phyloP scores from a whole-genome alignment of 2,888 invertebrate genomes.

The Gari tellinella region DNA sequence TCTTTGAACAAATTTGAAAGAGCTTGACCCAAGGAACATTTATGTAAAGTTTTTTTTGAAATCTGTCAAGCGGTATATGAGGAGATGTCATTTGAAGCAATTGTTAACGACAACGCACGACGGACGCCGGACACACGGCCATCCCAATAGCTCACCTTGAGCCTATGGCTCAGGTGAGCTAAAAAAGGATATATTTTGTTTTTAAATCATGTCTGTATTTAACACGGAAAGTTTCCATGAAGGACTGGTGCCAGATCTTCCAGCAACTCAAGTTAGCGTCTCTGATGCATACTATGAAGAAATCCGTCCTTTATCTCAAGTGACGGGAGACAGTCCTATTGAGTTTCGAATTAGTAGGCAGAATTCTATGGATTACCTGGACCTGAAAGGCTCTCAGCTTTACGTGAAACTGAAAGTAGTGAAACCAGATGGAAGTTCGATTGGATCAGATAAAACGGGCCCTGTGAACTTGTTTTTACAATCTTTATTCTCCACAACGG shows the following conservation, averaged over 20 bases:
- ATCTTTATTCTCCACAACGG: slow-evolving; percentile 43
- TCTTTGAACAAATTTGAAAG: no score
- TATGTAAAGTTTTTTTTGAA: no score
- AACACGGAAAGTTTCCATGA: slow-evolving; percentile 43
- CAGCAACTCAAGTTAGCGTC: slow-evolving; percentile 46
- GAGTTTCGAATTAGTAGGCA: slow-evolving; percentile 36
- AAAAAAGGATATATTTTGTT: slow-evolving; percentile 28
- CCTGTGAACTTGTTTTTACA: slow-evolving; percentile 46
- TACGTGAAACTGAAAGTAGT: slow-evolving; percentile 34
- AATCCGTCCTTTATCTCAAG: slow-evolving; percentile 34
- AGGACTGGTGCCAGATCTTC: slow-evolving; percentile 40
- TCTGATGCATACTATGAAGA: slow-evolving; percentile 44
- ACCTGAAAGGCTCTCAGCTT: slow-evolving; percentile 35
- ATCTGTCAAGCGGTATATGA: no score
- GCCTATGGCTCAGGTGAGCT: no score
- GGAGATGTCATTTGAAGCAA: no score
- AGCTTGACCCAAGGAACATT: no score
- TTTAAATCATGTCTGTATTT: slow-evolving; percentile 43
- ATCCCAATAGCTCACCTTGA: no score
- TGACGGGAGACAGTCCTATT: slow-evolving; percentile 36
- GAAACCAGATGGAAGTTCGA: slow-evolving; percentile 22
- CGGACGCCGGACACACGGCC: no score
- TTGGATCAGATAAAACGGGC: slow-evolving; percentile 32
- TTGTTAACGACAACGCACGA: no score
- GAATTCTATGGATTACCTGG: slow-evolving; percentile 43